phyloP scores from a whole-genome alignment of 2,888 invertebrate species.

The Apomyelois bistriatella region DNA sequence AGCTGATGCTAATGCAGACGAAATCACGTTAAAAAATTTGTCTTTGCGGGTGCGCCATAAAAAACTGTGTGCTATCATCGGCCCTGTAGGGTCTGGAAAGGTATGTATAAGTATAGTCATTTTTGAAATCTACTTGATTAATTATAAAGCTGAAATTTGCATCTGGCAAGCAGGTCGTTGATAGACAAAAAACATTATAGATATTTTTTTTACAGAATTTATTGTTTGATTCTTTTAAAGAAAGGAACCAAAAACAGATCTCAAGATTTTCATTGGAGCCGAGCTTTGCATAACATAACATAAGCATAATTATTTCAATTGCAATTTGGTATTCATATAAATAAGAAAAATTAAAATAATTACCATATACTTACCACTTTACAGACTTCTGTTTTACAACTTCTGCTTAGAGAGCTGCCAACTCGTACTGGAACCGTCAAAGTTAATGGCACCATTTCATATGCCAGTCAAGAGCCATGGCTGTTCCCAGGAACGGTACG shows the following conservation, averaged over 20 bases:
- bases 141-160: no score
- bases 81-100: slow-evolving; percentile 93
- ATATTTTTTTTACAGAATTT: no score
- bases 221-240: no score
- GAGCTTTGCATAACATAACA: no score
- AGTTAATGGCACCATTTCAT: slow-evolving; percentile 83
- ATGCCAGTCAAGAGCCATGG: slow-evolving; percentile 93
- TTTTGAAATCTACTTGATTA: no score
- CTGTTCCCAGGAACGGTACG: slow-evolving; percentile 86
- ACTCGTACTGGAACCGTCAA: slow-evolving; percentile 78
- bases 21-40: slow-evolving; percentile 76
- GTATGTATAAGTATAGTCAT: slow-evolving; percentile 44
- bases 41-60: slow-evolving; percentile 79
- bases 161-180: no score
- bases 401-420: slow-evolving; percentile 85
- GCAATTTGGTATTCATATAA: no score
- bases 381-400: slow-evolving; percentile 82
- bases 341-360: neutral
- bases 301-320: no score
- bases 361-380: slow-evolving; percentile 31
- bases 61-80: slow-evolving; percentile 88
- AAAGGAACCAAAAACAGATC: no score
- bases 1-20: slow-evolving; percentile 37
- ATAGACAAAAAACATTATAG: no score
- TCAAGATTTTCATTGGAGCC: no score